A percentile compares a stretch with the other conserved stretches of the same genome.
Conservation (phyloP, 2,797 vertebrate species). For the Mastacembelus armatus region DNA sequence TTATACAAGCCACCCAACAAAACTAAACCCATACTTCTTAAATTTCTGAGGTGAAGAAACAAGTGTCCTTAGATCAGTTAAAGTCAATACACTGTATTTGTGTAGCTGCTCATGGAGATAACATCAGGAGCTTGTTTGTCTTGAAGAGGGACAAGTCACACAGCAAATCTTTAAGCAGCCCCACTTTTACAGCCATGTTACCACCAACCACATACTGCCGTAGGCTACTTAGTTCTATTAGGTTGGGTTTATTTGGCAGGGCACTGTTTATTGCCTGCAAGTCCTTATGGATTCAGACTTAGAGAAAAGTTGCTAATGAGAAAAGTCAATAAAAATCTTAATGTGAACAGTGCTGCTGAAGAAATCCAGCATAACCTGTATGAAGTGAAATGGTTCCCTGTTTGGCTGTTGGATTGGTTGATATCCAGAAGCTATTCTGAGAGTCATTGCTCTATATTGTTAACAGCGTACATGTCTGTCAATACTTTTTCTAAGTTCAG, state of each 20-base stretch:
- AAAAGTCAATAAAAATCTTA: background rate
- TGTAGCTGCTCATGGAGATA: too few relatives aligned
- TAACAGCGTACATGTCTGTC: background rate
- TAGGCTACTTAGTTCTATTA: background rate
- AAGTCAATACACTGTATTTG: too few relatives aligned
- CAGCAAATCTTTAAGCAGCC: too few relatives aligned
- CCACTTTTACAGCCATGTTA: too few relatives aligned
- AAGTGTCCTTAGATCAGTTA: too few relatives aligned
- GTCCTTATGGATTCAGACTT: background rate
- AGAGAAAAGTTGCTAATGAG: background rate
- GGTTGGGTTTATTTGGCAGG: background rate
- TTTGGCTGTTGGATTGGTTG: background rate
- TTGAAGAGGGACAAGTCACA: too few relatives aligned
- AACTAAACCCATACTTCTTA: too few relatives aligned
- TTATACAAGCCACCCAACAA: too few relatives aligned
- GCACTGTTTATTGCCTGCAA: background rate
- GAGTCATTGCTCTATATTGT: too few relatives aligned
- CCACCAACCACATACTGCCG: background rate
- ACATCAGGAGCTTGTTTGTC: background rate
- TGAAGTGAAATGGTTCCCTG: background rate
- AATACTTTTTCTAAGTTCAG: constrained; percentile 12
- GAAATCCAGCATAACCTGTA: background rate
- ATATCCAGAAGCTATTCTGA: background rate
- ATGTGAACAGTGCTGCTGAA: too few relatives aligned
- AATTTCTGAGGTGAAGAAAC: too few relatives aligned